Evolutionary conservation across 2,113 vertebrate species (phyloP), one percentile per base, ranked within the genome.

Genomic region (Archocentrus centrarchus): DNA sequence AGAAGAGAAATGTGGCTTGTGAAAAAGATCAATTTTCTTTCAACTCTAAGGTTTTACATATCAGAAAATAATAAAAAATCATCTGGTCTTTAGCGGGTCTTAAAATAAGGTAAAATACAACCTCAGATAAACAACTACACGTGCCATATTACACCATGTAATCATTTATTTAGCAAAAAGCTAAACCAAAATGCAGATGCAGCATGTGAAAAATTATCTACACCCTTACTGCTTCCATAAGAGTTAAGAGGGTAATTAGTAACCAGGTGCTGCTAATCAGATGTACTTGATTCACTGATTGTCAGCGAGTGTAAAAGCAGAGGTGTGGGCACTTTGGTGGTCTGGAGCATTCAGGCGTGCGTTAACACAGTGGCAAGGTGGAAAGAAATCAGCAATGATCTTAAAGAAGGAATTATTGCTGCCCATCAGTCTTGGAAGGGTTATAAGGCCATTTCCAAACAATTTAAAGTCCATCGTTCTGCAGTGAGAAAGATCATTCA

Each of bases 101-200:
- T 70, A 30, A 70, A 13, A 70, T 70, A 11, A 70, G 30, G 17
- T 53, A 70, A 70, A 68, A 68, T 50, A 50, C 41, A 68, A 68
- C 41, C 41, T 70, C 64, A 70, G 41, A 50, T 50, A 44, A 50
- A 32, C 66, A 70, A 20, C 44, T 50, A 70, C 44, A 20, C 9
- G 30, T 70, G 9, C 44, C 66, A 20, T 30, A 50, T 30, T 70
- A 17, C 24, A 70, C 24, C 27, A 3, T 70, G 27, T 27, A 70
- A 17, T 70, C 30, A 30, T 70, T 70, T 50, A 70, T 30, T 70
- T 50, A 50, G 44, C 27, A 53, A 70, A 32, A 70, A 27, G 24
- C 24, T 70, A 15, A 44, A 11, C 41, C 41, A 44, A 50, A 50
- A 70, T 70, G 24, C 66, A 70, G 44, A 20, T 50, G 66, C 24